These are phyloP conservation scores for Druceiella hillmani DNA, from an alignment of 2,888 invertebrate species.

Conservation along the genomic window DNA sequence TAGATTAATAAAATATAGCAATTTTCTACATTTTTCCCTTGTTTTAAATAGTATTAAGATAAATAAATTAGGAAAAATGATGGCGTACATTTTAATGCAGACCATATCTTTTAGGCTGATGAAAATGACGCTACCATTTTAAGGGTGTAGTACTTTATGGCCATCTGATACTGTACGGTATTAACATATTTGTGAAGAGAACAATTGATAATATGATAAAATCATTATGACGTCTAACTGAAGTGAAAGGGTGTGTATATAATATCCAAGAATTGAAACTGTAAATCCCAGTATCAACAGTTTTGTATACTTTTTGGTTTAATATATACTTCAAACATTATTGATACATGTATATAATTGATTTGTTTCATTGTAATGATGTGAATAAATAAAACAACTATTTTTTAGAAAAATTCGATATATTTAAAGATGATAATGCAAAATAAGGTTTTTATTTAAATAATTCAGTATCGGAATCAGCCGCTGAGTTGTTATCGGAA, in stretches of 20 bases:
- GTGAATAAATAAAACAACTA: too few species aligned
- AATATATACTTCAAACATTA: conserved; percentile 5
- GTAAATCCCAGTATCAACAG: conserved; percentile 18
- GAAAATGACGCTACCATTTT: conserved; percentile 15
- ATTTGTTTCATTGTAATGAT: too few species aligned
- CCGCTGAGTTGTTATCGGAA: too few species aligned
- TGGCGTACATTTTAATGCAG: too few species aligned
- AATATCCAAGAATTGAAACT: conserved; percentile 18
- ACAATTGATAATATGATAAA: conserved; percentile 17
- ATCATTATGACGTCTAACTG: conserved; percentile 17
- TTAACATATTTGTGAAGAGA: conserved; percentile 15
- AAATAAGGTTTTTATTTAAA: too few species aligned
- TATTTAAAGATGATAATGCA: too few species aligned
- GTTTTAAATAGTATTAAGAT: conserved; percentile 19
- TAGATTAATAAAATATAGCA: too few species aligned
- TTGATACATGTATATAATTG: too few species aligned
- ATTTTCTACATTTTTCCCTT: conserved; percentile 17
- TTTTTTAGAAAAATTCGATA: too few species aligned
- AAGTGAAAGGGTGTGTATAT: conserved; percentile 18
- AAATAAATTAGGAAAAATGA: conserved; percentile 21
- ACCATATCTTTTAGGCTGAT: conserved; percentile 21
- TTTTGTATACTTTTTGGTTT: conserved; percentile 19
- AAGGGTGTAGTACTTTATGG: conserved; percentile 14
- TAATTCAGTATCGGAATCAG: too few species aligned
- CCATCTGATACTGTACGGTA: conserved; percentile 16